Conservation (phyloP, 2,888 invertebrate genomes). For the Drosophila recens region DNA sequence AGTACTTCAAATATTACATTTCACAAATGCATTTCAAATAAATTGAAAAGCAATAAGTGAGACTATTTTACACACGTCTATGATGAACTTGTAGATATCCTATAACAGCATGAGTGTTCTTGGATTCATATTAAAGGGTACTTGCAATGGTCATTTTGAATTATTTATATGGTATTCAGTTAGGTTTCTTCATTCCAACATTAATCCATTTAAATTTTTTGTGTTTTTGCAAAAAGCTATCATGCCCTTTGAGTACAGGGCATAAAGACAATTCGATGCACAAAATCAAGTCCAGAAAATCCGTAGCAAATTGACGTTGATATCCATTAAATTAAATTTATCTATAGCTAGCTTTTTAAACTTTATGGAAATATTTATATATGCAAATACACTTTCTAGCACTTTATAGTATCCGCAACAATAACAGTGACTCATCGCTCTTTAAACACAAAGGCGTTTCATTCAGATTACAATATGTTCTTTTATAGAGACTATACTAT, state of each 20-base stretch:
- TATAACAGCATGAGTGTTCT: background rate
- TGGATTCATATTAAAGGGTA: background rate
- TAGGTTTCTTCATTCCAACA: too few species aligned
- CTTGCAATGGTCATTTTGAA: too few species aligned
- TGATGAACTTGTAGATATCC: background rate
- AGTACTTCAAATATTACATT: slow-evolving; percentile 14
- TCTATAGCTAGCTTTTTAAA: background rate
- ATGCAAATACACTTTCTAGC: too few species aligned
- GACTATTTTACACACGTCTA: background rate
- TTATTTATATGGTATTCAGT: too few species aligned
- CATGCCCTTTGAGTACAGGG: background rate
- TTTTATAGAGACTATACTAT: slow-evolving; percentile 14
- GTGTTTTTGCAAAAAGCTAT: background rate
- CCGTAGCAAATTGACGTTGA: background rate
- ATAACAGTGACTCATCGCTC: slow-evolving; percentile 6
- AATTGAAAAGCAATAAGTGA: background rate
- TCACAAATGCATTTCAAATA: slow-evolving; percentile 7
- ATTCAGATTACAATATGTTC: slow-evolving; percentile 43
- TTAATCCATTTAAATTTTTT: too few species aligned
- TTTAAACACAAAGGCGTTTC: slow-evolving; percentile 43
- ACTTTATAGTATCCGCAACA: too few species aligned
- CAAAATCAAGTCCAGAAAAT: background rate
- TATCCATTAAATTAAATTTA: slow-evolving; percentile 18
- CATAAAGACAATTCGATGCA: background rate
- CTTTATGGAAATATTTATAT: slow-evolving; percentile 14